phyloP scores from a whole-genome alignment of 2,888 invertebrate genomes.

The Prostheceraeus crozeri region DNA sequence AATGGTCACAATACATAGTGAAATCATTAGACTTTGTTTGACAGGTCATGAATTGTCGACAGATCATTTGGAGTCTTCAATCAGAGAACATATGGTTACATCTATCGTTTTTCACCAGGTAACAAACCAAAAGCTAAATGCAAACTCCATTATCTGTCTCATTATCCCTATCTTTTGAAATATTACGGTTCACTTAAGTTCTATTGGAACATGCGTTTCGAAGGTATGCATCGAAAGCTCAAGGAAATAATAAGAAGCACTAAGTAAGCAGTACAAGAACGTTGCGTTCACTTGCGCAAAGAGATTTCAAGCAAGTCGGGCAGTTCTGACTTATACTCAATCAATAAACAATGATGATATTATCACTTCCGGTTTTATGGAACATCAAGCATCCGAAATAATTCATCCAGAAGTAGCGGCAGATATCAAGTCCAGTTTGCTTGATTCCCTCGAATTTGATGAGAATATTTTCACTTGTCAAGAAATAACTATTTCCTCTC shows the following conservation, averaged over 20 bases:
- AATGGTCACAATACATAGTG: no score
- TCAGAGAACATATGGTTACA: background rate
- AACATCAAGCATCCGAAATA: conserved; percentile 15
- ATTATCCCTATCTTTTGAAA: conserved; percentile 40
- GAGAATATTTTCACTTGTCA: background rate
- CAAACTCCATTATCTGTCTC: conserved; percentile 36
- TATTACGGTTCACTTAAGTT: conserved; percentile 40
- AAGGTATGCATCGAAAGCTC: conserved; percentile 41
- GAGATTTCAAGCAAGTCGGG: background rate
- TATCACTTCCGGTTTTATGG: no score
- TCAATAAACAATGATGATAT: background rate
- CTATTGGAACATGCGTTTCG: conserved; percentile 42
- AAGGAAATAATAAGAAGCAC: conserved; percentile 39
- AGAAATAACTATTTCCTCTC: conserved; percentile 6
- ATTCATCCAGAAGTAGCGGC: conserved; percentile 10
- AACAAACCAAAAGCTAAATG: conserved; percentile 9
- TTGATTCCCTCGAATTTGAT: background rate
- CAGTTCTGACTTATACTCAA: conserved; percentile 13
- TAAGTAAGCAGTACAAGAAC: conserved; percentile 40
- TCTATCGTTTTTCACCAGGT: conserved; percentile 11
- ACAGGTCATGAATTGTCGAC: no score
- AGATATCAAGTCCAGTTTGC: background rate
- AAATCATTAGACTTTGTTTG: no score
- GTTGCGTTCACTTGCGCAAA: conserved; percentile 21
- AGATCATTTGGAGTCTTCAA: conserved; percentile 11